These are phyloP conservation scores for Hylia prasina DNA, from an alignment of 2,113 vertebrate genomes.

Conservation along the genomic window DNA sequence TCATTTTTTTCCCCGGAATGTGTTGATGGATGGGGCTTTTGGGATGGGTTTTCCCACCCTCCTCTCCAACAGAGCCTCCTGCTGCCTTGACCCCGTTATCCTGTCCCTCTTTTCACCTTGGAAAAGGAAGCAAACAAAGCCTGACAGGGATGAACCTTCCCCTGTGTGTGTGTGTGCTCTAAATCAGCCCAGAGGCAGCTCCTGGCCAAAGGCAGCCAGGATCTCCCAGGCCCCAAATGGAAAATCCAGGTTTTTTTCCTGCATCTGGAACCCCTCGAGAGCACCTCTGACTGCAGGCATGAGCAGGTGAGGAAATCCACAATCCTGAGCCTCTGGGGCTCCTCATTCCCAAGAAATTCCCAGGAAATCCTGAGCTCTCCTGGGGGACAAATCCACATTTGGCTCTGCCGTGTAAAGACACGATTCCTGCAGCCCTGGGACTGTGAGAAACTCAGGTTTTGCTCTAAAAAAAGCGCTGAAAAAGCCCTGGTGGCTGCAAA, in stretches of 20 bases:
- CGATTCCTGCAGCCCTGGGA: background rate
- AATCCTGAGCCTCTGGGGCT: accelerated
- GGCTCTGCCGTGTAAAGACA: background rate
- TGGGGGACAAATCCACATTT: background rate
- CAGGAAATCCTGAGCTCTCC: background rate
- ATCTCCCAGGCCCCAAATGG: accelerated
- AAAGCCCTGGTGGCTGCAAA: background rate
- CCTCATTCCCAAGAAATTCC: background rate
- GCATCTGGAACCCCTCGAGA: background rate
- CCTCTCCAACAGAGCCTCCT: background rate
- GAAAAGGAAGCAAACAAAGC: background rate
- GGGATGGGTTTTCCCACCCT: background rate
- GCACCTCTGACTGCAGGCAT: accelerated
- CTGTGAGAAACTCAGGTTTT: background rate
- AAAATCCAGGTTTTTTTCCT: background rate
- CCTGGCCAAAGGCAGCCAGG: background rate
- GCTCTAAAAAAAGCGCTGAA: background rate
- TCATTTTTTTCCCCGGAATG: background rate
- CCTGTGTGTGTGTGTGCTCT: background rate
- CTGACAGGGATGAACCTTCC: background rate
- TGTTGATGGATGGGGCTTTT: background rate
- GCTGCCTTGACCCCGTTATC: background rate
- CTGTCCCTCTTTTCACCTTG: background rate
- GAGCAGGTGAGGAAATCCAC: background rate
- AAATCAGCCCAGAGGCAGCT: background rate